Base-by-base conservation (phyloP, 1,140 invertebrate species). In the Neomicropteryx cornuta region DNA sequence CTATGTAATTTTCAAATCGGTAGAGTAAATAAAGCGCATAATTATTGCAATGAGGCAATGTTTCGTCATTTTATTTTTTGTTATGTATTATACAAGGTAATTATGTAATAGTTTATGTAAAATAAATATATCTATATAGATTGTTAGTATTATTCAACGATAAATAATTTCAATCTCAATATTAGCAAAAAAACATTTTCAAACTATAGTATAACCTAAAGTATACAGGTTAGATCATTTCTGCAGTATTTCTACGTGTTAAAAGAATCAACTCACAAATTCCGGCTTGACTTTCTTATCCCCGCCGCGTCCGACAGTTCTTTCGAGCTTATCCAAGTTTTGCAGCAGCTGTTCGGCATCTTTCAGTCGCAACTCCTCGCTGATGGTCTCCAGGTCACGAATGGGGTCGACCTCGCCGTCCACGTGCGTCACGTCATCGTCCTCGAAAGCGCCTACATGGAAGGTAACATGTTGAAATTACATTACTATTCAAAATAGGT, bases 391-490 rank as follows among this genome's bases (percentile, higher is more conserved):
- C 45, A 99, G 71, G 72, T 99, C 97, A 33, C 96, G 71, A 1
- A 97, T 79, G 0, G 97, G 97, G 61, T 99, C 87, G 0, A 99
- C 92, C 36, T 99, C 95, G 5, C 96, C 96, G 61, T 99, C 96
- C 0, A 99, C 83, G 55, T 99, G 97, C 20, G 90, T 95, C 0
- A 99, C 93, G 53, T 98, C 92, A 35, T 93, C 91, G 60, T 98
- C 93, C 45, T 98, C 95, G 60, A 99, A 99, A 16, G 91, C 91
- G 58, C 92, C 90, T 95, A 53, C 11, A 52, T 43, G 48, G 39
- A 47, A 49, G 43, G 35, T 18, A 14, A 27, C 23, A 24, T 13
- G 6, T 24, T 24, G 13, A 24, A 24, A 24, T 24, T 24, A 24
- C 23, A n/a, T 24, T 24, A 8, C 13, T 24, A 8, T 24, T 24